Evolutionary conservation across 2,113 vertebrate genomes (phyloP).

Genomic region (Mellivora capensis): DNA sequence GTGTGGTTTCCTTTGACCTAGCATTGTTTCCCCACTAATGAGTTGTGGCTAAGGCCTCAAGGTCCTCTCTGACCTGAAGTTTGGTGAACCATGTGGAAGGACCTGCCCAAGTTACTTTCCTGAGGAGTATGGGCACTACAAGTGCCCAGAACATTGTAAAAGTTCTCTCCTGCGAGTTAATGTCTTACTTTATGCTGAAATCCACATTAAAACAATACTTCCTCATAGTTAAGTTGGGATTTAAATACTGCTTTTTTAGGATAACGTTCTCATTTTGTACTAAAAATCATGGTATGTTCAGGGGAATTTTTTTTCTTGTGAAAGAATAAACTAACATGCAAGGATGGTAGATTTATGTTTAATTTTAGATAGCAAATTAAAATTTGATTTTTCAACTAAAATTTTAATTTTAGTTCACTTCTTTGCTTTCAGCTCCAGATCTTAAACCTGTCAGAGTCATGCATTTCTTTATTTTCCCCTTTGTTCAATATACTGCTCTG

Average conservation of each 20-base stretch:
- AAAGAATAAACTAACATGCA: neutral
- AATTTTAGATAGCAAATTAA: neutral
- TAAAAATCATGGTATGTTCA: neutral
- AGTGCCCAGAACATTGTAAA: neutral
- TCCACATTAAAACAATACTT: neutral
- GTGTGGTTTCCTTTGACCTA: neutral
- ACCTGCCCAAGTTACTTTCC: neutral
- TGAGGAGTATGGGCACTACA: neutral
- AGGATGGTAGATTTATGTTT: neutral
- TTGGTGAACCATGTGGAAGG: neutral
- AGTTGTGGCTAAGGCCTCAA: neutral
- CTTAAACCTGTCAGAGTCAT: neutral
- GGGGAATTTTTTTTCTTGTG: neutral
- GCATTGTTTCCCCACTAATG: neutral
- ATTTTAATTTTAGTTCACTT: neutral
- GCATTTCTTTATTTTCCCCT: neutral
- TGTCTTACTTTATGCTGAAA: neutral
- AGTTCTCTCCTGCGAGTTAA: neutral
- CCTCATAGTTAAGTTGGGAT: neutral
- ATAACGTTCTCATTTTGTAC: neutral
- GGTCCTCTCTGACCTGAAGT: neutral
- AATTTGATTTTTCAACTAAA: neutral
- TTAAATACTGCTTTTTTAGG: neutral
- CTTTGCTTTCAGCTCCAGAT: neutral
- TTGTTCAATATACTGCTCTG: neutral